Evolutionary conservation across 2,888 invertebrate species (phyloP).

Genomic region (Ashinkailepas kermadecensis): DNA sequence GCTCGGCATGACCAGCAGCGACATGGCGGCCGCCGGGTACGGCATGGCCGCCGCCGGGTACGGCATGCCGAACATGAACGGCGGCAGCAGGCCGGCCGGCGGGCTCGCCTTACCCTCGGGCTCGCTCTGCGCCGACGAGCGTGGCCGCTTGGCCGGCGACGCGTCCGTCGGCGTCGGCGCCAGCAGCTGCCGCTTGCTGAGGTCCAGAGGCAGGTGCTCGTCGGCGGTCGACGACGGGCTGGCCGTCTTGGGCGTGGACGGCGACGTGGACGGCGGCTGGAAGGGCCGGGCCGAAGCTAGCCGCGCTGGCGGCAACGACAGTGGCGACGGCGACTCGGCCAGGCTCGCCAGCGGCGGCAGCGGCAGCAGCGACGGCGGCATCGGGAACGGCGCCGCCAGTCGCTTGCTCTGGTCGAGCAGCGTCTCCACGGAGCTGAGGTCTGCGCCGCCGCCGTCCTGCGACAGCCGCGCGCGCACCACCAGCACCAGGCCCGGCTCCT

Average conservation of each 20-base stretch:
- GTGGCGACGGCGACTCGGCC: constrained; percentile 25
- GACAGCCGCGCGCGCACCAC: background rate
- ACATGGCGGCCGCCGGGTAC: background rate
- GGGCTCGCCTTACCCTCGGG: no score
- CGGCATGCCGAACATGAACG: background rate
- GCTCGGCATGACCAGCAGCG: background rate
- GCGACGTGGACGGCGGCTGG: constrained; percentile 24
- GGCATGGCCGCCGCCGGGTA: background rate
- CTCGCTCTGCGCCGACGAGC: no score
- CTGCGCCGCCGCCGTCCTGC: background rate
- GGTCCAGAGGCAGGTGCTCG: constrained; percentile 54
- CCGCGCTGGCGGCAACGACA: constrained; percentile 28
- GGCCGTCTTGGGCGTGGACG: constrained; percentile 24
- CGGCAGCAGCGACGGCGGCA: constrained; percentile 25
- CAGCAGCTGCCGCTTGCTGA: constrained; percentile 60
- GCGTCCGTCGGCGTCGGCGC: background rate
- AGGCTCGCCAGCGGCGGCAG: constrained; percentile 23
- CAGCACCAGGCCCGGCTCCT: constrained; percentile 25
- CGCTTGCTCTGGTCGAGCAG: constrained; percentile 30
- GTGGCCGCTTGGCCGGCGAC: background rate
- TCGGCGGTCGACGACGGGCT: constrained; percentile 21
- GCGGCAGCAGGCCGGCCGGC: background rate
- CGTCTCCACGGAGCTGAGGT: constrained; percentile 32
- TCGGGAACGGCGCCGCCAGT: constrained; percentile 27
- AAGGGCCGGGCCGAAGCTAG: no score